Conservation (phyloP, 2,888 invertebrate species). For the Augiades crinisus region DNA sequence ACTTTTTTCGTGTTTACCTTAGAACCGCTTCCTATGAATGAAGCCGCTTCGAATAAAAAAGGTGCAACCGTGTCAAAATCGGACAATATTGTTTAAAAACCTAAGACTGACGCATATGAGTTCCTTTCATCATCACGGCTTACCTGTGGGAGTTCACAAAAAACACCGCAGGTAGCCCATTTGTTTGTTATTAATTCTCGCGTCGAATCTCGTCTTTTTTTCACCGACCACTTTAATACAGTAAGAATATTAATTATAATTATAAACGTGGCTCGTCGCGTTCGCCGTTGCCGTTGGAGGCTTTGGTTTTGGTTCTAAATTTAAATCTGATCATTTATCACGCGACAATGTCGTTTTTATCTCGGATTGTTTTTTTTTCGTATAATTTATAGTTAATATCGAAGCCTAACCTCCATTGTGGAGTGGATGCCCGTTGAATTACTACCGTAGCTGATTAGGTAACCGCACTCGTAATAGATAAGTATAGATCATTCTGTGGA, state of each 20-base stretch:
- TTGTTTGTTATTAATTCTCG: slow-evolving; percentile 82
- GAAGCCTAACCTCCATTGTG: slow-evolving; percentile 20
- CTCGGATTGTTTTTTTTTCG: slow-evolving; percentile 56
- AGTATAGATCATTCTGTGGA: neutral
- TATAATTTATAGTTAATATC: slow-evolving; percentile 19
- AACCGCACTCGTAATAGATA: slow-evolving; percentile 15
- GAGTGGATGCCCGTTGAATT: slow-evolving; percentile 42
- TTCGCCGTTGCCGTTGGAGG: slow-evolving; percentile 64
- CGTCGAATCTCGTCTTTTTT: slow-evolving; percentile 71
- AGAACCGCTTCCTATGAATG: slow-evolving; percentile 65
- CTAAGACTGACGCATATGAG: slow-evolving; percentile 75
- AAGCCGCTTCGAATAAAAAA: slow-evolving; percentile 60
- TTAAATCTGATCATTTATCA: slow-evolving; percentile 79
- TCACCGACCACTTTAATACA: slow-evolving; percentile 75
- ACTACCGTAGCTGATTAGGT: slow-evolving; percentile 34
- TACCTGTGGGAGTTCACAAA: slow-evolving; percentile 78
- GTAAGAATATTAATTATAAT: slow-evolving; percentile 82
- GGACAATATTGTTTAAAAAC: slow-evolving; percentile 72
- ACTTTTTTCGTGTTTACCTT: slow-evolving; percentile 54
- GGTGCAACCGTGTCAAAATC: slow-evolving; percentile 75
- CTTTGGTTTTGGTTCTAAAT: slow-evolving; percentile 69
- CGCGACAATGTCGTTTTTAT: slow-evolving; percentile 76
- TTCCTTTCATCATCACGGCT: slow-evolving; percentile 71
- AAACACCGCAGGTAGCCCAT: slow-evolving; percentile 80
- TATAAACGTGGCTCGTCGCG: slow-evolving; percentile 76